Conservation (phyloP, 2,113 vertebrate genomes). For the Opisthocomus hoazin region DNA sequence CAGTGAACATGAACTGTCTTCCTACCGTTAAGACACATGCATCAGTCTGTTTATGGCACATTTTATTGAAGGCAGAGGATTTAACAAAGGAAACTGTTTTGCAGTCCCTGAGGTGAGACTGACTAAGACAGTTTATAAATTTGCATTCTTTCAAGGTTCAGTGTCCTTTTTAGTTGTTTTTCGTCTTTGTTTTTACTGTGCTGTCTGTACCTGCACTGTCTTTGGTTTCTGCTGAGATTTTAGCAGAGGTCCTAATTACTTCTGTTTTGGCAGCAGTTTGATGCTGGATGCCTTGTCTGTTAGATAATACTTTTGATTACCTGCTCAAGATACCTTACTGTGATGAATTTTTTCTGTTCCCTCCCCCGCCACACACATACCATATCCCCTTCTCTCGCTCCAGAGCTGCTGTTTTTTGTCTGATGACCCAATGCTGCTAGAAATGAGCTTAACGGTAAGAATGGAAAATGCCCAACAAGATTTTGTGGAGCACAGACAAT, state of each 20-base stretch:
- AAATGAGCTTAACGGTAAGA: slow-evolving; percentile 86
- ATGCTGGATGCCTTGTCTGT: background rate
- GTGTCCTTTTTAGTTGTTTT: slow-evolving; percentile 32
- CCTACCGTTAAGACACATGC: slow-evolving; percentile 59
- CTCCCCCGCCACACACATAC: background rate
- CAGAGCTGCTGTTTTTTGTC: slow-evolving; percentile 87
- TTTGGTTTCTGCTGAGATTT: slow-evolving; percentile 21
- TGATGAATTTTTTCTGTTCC: background rate
- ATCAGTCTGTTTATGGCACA: slow-evolving; percentile 63
- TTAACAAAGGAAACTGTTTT: slow-evolving; percentile 63
- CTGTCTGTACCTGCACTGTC: background rate
- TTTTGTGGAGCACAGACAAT: slow-evolving; percentile 90
- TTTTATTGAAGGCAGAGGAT: slow-evolving; percentile 62
- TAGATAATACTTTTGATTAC: background rate
- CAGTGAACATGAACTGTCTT: slow-evolving; percentile 60
- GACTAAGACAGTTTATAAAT: slow-evolving; percentile 39
- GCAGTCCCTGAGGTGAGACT: slow-evolving; percentile 57
- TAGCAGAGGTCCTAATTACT: background rate
- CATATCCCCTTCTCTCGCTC: background rate
- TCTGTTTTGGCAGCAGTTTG: background rate
- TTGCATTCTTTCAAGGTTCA: slow-evolving; percentile 41
- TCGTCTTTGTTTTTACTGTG: slow-evolving; percentile 19
- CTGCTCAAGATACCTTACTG: background rate
- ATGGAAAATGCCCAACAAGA: slow-evolving; percentile 79
- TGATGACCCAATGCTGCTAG: slow-evolving; percentile 78